Percentiles rank a stretch among this genome's conserved stretches.
phyloP scores from a whole-genome alignment of 2,888 invertebrate genomes.

The Eudasyphora cyanicolor region DNA sequence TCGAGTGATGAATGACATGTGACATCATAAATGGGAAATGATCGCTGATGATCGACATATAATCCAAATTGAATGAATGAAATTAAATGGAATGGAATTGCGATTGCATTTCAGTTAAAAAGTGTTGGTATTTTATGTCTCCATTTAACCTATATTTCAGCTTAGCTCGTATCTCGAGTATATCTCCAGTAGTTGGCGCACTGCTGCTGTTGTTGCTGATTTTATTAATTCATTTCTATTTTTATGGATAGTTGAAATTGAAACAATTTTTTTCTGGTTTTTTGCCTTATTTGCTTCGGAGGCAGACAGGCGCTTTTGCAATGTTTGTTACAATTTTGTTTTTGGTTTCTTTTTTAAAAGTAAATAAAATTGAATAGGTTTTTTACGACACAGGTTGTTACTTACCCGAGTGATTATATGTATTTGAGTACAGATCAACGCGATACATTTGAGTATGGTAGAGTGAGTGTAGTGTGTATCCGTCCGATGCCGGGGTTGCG shows the following conservation, averaged over 20 bases:
- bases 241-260: background rate
- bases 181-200: too few relatives aligned
- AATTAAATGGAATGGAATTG: too few relatives aligned
- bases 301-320: background rate
- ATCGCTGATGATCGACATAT: background rate
- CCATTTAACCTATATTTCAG: background rate
- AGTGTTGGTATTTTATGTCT: background rate
- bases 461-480: background rate
- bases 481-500: too few relatives aligned
- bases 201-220: background rate
- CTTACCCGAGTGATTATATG: too few relatives aligned
- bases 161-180: background rate
- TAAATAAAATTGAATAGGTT: constrained; percentile 5
- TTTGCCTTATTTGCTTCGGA: constrained; percentile 18
- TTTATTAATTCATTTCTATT: background rate
- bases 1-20: too few relatives aligned
- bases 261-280: constrained; percentile 21
- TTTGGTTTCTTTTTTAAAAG: background rate
- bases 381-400: background rate
- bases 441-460: background rate
- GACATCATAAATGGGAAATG: background rate
- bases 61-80: background rate
- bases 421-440: background rate
- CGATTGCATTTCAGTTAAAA: background rate
- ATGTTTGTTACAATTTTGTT: background rate